phyloP scores from a whole-genome alignment of 1,140 invertebrate species.

The Aporrectodea caliginosa region DNA sequence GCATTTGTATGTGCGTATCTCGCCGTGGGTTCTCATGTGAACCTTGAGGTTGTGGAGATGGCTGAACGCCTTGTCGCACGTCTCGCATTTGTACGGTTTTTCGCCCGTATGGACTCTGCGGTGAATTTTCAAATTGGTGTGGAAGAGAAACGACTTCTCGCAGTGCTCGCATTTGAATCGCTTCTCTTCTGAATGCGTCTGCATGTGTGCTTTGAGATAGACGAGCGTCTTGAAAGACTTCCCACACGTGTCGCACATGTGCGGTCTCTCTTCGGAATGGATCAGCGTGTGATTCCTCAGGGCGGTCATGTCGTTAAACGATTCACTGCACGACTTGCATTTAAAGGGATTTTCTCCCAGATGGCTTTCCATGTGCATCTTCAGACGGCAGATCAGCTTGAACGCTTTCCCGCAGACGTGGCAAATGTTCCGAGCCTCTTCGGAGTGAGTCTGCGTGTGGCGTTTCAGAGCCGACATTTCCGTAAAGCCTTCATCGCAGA shows the following conservation, averaged over 20 bases:
- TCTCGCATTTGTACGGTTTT: slow-evolving; percentile 95
- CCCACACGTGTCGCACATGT: neutral
- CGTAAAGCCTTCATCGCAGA: no score
- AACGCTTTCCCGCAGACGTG: no score
- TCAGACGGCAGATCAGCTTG: no score
- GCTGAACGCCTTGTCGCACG: slow-evolving; percentile 64
- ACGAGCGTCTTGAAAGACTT: neutral
- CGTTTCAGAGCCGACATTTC: no score
- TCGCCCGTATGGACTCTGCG: slow-evolving; percentile 61
- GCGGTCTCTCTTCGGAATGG: no score
- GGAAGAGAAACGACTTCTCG: neutral
- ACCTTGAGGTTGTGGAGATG: neutral
- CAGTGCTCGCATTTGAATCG: neutral
- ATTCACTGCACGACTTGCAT: no score
- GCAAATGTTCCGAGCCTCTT: no score
- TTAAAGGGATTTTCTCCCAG: no score
- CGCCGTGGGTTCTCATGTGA: neutral
- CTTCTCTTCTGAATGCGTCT: neutral
- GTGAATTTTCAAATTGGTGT: neutral
- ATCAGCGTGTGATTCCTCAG: no score
- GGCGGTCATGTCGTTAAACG: no score
- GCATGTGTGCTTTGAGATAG: neutral
- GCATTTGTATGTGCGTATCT: neutral
- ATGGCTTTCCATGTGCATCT: no score
- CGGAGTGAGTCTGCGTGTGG: no score